These are phyloP conservation scores for Eupeodes luniger DNA, from an alignment of 2,888 invertebrate genomes.

Conservation along the genomic window DNA sequence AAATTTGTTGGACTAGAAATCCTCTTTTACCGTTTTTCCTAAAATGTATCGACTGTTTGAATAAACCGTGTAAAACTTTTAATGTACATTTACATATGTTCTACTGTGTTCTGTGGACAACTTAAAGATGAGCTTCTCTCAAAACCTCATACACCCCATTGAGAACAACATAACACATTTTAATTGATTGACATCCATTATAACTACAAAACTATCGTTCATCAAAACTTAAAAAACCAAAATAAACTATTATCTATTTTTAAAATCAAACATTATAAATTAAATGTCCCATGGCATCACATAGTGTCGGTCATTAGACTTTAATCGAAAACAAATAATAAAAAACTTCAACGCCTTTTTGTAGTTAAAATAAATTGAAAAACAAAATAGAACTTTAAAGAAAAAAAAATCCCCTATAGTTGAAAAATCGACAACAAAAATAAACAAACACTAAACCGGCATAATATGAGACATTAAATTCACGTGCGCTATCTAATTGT, in stretches of 20 bases:
- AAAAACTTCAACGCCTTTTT: background rate
- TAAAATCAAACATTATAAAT: slow-evolving; percentile 5
- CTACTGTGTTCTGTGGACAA: too few relatives aligned
- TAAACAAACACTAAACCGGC: slow-evolving; percentile 51
- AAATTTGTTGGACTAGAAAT: too few relatives aligned
- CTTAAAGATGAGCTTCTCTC: too few relatives aligned
- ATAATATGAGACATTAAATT: slow-evolving; percentile 54
- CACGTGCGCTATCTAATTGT: slow-evolving; percentile 69
- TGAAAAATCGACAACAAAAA: slow-evolving; percentile 27
- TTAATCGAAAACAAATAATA: slow-evolving; percentile 11
- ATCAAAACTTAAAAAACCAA: background rate
- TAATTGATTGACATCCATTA: background rate
- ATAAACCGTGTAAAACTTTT: too few relatives aligned
- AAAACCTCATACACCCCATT: too few relatives aligned
- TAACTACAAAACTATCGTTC: background rate
- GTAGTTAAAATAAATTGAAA: background rate
- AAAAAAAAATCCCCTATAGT: background rate
- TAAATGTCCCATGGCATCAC: background rate
- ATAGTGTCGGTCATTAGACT: background rate
- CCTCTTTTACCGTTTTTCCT: too few relatives aligned
- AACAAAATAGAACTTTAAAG: background rate
- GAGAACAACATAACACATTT: background rate
- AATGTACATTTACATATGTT: too few relatives aligned
- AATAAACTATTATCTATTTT: slow-evolving; percentile 1
- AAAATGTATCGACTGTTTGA: too few relatives aligned